A percentile compares a stretch with the other conserved stretches of the same genome.
phyloP scores from a whole-genome alignment of 2,797 vertebrate species.

The Staurois parvus region DNA sequence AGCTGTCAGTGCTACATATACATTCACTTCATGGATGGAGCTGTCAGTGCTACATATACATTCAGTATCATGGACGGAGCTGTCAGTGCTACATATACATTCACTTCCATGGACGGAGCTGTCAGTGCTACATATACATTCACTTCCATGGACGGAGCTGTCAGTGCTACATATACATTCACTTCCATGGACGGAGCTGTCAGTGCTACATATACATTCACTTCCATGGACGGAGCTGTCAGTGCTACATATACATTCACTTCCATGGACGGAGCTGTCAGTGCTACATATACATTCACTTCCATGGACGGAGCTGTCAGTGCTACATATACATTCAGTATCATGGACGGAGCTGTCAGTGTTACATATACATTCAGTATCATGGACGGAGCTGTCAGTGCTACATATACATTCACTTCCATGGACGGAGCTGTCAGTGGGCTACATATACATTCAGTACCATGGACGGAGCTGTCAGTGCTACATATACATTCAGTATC shows the following conservation, averaged over 20 bases:
- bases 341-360: neutral
- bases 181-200: neutral
- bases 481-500: too few relatives aligned
- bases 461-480: neutral
- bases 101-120: neutral
- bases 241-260: neutral
- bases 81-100: too few relatives aligned
- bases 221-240: neutral
- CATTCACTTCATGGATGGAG: neutral
- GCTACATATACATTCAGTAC: neutral
- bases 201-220: neutral
- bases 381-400: neutral
- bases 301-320: too few relatives aligned
- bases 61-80: conserved; percentile 8
- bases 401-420: neutral
- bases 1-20: neutral
- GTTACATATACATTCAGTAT: too few relatives aligned
- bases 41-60: too few relatives aligned
- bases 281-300: neutral
- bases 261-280: neutral
- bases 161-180: too few relatives aligned
- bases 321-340: neutral
- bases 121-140: too few relatives aligned
- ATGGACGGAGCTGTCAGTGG: neutral
- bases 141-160: too few relatives aligned